A percentile compares a stretch with the other conserved stretches of the same genome.
Evolutionary conservation across 2,888 invertebrate species (phyloP).

Genomic region (Pachliopta kotzebuea): DNA sequence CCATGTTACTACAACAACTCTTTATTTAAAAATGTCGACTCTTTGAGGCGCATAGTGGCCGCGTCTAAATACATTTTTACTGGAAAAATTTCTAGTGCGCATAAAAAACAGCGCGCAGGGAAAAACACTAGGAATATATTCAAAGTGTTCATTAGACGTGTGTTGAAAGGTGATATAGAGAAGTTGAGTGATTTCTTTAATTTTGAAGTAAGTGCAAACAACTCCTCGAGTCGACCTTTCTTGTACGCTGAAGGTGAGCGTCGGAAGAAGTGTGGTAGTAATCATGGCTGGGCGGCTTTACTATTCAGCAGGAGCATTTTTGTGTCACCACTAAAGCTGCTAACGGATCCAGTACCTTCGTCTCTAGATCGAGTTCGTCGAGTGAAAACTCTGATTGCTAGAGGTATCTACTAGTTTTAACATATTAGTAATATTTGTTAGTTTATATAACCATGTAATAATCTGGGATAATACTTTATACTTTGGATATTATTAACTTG

Average conservation of each 20-base stretch:
- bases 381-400: conserved; percentile 62
- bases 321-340: conserved; percentile 57
- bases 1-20: conserved; percentile 63
- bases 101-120: conserved; percentile 51
- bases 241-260: conserved; percentile 59
- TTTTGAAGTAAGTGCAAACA: conserved; percentile 65
- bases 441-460: neutral
- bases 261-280: conserved; percentile 43
- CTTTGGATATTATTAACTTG: neutral
- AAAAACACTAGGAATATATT: conserved; percentile 59
- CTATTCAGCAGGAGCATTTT: conserved; percentile 57
- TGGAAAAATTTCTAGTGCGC: conserved; percentile 71
- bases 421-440: neutral
- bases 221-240: conserved; percentile 66
- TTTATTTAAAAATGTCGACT: conserved; percentile 67
- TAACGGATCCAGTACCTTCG: conserved; percentile 69
- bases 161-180: conserved; percentile 70
- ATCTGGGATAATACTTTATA: neutral
- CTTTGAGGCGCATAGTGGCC: conserved; percentile 60
- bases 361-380: conserved; percentile 65
- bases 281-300: conserved; percentile 60
- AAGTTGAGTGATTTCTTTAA: conserved; percentile 69
- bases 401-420: conserved; percentile 55
- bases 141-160: conserved; percentile 71
- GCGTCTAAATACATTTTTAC: conserved; percentile 74